Base-by-base conservation (phyloP, 2,113 vertebrate species). In the Sceloporus tristichus region DNA sequence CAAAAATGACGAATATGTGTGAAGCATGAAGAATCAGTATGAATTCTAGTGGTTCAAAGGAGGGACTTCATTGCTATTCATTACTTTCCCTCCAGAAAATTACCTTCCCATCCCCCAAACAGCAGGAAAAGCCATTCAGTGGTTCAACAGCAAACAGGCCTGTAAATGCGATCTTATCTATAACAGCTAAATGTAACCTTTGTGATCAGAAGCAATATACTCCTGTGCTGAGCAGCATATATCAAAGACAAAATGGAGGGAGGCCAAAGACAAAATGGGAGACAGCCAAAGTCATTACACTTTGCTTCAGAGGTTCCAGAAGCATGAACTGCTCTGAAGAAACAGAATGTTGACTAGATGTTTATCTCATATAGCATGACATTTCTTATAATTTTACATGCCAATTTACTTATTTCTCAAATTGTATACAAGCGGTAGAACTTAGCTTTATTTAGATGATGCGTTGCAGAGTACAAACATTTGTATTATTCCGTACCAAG, bases 401-500 rank as follows among this genome's bases (percentile, higher is more conserved):
- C 2, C 84, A 85, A 66, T 10, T 71, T 71, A 29, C 68, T 71
- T 70, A 27, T 9, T 27, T 29, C 29, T 29, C 25, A 71, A 71
- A 29, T 27, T 71, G 23, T 29, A 71, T 9, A 71, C 27, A 71
- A 71, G 25, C 13, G 76, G 56, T n/a, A 82, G 70, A 87, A 74
- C 53, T 82, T 75, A 76, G 40, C 29, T 82, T 87, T 53, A 65
- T 29, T 78, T 65, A 19, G 59, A 25, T 38, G 18, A 73, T 40
- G 48, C 82, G 25, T 48, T 75, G 38, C 23, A 71, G 68, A 80
- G 56, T 76, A 54, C 62, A 76, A 68, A 78, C 48, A 78, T 73
- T 77, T 42, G n/a, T 23, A 23, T 91, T 92, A 84, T 92, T 93
- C 85, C 92, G 82, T 88, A 87, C 70, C 86, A 85, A 7, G 90